Conservation (phyloP, 2,797 vertebrate species). For the Synaphobranchus kaupii region DNA sequence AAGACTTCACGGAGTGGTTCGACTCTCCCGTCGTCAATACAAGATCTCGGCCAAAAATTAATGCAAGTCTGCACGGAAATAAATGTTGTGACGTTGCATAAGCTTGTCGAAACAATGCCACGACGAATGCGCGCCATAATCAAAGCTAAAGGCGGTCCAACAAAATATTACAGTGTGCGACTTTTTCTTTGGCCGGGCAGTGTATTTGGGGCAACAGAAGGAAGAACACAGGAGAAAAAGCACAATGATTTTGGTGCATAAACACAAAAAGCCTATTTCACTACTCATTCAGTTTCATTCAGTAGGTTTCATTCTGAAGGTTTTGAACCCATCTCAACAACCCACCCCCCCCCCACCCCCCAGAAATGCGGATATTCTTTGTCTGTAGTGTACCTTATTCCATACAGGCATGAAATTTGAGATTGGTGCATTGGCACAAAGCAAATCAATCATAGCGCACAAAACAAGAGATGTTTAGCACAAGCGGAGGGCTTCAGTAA, state of each 20-base stretch:
- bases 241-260: not conserved
- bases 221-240: not conserved
- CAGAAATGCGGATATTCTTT: not conserved
- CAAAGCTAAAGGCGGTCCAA: too few species aligned
- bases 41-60: too few species aligned
- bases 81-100: too few species aligned
- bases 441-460: conserved; percentile 47
- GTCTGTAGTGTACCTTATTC: too few species aligned
- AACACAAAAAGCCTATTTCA: not conserved
- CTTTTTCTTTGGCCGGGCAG: too few species aligned
- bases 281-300: not conserved
- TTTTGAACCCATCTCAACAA: not conserved
- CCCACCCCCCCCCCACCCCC: too few species aligned
- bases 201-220: not conserved
- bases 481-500: conserved; percentile 53
- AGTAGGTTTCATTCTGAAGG: not conserved
- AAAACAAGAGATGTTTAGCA: conserved; percentile 38
- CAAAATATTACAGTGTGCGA: too few species aligned
- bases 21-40: too few species aligned
- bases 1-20: too few species aligned
- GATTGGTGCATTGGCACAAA: conserved; percentile 6
- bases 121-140: too few species aligned
- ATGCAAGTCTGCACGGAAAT: too few species aligned
- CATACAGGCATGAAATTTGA: not conserved
- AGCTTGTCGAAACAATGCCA: too few species aligned